phyloP scores from a whole-genome alignment of 2,797 vertebrate genomes.

The Lerista edwardsae region DNA sequence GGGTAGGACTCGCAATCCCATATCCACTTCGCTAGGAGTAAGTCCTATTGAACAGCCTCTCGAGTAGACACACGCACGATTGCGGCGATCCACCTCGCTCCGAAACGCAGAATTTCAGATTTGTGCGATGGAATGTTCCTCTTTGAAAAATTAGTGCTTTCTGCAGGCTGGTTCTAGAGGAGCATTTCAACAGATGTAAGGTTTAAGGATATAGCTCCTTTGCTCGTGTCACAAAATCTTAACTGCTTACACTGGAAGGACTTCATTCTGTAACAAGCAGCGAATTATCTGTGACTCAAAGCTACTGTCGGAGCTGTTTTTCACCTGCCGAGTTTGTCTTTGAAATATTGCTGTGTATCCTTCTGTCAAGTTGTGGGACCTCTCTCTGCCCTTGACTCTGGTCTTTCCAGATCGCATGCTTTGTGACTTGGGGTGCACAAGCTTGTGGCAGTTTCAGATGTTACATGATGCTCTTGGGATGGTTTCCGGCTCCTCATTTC shows the following conservation, averaged over 20 bases:
- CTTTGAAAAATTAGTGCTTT: background rate
- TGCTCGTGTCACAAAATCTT: no score
- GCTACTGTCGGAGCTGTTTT: background rate
- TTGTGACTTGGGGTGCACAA: constrained; percentile 4
- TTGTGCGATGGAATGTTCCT: no score
- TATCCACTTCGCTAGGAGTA: no score
- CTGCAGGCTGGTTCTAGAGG: no score
- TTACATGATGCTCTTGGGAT: background rate
- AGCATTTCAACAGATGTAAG: no score
- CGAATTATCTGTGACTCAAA: background rate
- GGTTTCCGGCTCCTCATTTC: constrained; percentile 3
- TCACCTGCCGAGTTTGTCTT: background rate
- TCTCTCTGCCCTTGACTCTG: background rate
- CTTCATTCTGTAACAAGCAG: background rate
- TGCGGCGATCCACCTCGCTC: no score
- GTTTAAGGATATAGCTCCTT: no score
- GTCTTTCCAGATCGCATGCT: background rate
- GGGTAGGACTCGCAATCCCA: no score
- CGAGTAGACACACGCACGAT: no score
- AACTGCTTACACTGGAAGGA: background rate
- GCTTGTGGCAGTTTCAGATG: background rate
- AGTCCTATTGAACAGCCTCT: no score
- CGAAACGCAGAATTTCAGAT: no score
- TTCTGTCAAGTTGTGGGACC: background rate
- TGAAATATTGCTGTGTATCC: background rate